These are phyloP conservation scores for Gopherus flavomarginatus DNA, from an alignment of 2,113 vertebrate species.

Conservation along the genomic window DNA sequence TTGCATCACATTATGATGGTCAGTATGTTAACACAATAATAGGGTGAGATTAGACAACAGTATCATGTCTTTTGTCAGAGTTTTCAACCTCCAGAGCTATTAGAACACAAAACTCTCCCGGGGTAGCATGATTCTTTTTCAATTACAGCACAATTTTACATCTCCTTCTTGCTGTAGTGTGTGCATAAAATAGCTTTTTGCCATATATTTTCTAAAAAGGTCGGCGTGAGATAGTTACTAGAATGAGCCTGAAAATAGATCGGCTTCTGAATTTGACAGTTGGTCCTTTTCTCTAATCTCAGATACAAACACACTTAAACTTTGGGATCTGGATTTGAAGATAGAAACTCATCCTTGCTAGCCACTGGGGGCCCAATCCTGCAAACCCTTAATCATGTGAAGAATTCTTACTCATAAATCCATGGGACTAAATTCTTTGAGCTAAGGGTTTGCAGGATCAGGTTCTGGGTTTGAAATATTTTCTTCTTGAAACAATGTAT, in stretches of 20 bases:
- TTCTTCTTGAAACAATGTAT: not conserved
- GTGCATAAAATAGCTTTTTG: not conserved
- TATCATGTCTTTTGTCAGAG: not conserved
- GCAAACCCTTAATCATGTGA: not conserved
- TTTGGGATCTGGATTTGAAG: not conserved
- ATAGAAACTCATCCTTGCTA: not conserved
- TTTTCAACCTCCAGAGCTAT: not conserved
- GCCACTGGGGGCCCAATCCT: not conserved
- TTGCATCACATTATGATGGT: not conserved
- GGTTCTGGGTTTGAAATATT: not conserved
- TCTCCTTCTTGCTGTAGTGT: not conserved
- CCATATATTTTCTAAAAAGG: not conserved
- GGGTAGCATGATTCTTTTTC: not conserved
- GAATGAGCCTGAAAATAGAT: not conserved
- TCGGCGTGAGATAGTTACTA: not conserved
- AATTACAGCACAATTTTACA: not conserved
- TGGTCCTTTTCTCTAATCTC: not conserved
- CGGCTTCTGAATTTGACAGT: not conserved
- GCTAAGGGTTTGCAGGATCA: not conserved
- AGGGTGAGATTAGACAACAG: not conserved
- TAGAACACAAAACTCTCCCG: not conserved
- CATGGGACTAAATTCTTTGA: not conserved
- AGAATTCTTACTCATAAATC: not conserved
- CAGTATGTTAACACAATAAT: not conserved
- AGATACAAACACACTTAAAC: not conserved